These are phyloP conservation scores for Epirrhoe alternata DNA, from an alignment of 2,888 invertebrate genomes.

Conservation along the genomic window DNA sequence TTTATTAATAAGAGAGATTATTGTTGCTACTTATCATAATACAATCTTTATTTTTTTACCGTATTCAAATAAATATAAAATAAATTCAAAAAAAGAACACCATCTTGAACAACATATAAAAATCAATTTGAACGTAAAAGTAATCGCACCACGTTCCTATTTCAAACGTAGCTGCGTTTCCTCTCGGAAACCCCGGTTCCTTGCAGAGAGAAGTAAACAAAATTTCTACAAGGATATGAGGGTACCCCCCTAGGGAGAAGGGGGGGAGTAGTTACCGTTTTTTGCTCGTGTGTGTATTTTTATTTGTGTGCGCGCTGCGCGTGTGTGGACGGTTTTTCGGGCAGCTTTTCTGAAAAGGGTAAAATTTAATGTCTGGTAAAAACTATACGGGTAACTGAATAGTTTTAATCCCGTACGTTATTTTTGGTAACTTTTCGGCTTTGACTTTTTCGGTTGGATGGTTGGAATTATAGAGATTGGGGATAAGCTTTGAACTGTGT, in stretches of 20 bases:
- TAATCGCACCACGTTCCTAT: constrained; percentile 71
- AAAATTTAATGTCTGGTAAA: constrained; percentile 62
- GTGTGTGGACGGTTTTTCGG: constrained; percentile 58
- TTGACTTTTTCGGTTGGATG: constrained; percentile 36
- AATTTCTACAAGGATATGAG: constrained; percentile 84
- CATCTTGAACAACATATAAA: constrained; percentile 1
- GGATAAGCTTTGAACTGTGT: neutral
- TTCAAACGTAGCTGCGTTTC: constrained; percentile 64
- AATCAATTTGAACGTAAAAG: constrained; percentile 51
- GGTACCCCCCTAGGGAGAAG: constrained; percentile 51
- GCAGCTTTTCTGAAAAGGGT: constrained; percentile 66
- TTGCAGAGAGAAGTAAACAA: constrained; percentile 83
- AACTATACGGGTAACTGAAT: constrained; percentile 49
- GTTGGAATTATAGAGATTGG: constrained; percentile 17
- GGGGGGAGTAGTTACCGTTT: constrained; percentile 76
- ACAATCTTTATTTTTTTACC: neutral
- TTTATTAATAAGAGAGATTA: too few relatives aligned
- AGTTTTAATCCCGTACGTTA: constrained; percentile 46
- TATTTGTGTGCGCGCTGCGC: constrained; percentile 62
- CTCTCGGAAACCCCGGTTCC: constrained; percentile 70
- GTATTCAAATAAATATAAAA: neutral
- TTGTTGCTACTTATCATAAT: too few relatives aligned
- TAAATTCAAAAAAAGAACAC: neutral
- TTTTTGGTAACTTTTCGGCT: constrained; percentile 38
- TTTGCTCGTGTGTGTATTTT: constrained; percentile 77